A percentile compares a stretch with the other conserved stretches of the same genome.
phyloP scores from a whole-genome alignment of 2,113 vertebrate genomes.

The Tricholaema leucomelas region DNA sequence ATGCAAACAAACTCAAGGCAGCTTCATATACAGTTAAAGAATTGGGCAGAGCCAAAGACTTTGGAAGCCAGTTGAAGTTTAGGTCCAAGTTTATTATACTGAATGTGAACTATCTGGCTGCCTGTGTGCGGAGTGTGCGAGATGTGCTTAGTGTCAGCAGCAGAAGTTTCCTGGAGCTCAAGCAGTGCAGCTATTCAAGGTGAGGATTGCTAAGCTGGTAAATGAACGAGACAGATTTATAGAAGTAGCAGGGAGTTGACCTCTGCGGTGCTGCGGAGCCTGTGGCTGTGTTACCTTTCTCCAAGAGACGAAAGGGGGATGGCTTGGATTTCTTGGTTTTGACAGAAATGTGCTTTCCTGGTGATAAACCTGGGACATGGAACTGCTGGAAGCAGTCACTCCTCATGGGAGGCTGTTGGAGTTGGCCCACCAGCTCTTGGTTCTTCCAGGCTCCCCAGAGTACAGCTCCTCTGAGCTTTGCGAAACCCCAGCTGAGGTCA shows the following conservation, averaged over 20 bases:
- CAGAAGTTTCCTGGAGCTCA: constrained; percentile 10
- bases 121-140: background rate
- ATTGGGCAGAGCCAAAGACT: background rate
- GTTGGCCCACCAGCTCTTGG: background rate
- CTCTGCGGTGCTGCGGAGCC: background rate
- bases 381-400: background rate
- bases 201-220: constrained; percentile 41
- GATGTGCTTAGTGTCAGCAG: background rate
- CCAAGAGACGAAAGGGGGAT: background rate
- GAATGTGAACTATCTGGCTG: background rate
- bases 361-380: background rate
- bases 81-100: background rate
- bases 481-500: background rate
- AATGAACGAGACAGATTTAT: background rate
- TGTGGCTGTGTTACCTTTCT: background rate
- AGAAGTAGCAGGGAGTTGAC: background rate
- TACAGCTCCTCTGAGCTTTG: background rate
- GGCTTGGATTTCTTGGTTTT: background rate
- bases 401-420: background rate
- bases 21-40: background rate
- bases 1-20: background rate
- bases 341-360: background rate
- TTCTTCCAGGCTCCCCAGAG: background rate
- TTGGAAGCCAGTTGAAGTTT: background rate
- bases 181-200: constrained; percentile 26